Evolutionary conservation across 2,797 vertebrate species (phyloP).

Genomic region (Taeniopygia guttata): DNA sequence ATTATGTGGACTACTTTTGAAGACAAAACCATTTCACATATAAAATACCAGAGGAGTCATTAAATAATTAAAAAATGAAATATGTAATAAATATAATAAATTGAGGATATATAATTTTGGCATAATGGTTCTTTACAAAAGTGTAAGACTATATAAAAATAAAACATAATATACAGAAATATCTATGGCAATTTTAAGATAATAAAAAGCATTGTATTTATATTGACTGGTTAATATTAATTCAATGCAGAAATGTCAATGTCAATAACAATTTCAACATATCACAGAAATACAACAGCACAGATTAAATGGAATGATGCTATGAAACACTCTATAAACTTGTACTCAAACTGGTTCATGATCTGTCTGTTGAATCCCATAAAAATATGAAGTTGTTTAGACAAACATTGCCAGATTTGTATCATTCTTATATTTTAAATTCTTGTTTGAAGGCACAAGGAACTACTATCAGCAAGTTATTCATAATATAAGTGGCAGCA

Average conservation of each 20-base stretch:
- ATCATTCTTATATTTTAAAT: neutral
- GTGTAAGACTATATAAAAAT: neutral
- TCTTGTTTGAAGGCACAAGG: neutral
- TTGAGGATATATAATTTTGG: neutral
- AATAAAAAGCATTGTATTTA: neutral
- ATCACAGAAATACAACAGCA: neutral
- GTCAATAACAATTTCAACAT: neutral
- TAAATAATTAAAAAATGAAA: neutral
- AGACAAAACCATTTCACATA: neutral
- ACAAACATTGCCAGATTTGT: neutral
- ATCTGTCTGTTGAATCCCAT: neutral
- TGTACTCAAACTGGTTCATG: accelerated
- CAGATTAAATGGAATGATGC: neutral
- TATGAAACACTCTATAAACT: neutral
- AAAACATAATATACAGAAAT: neutral
- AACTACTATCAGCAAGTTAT: neutral
- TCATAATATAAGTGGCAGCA: neutral
- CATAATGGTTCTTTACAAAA: neutral
- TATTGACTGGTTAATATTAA: neutral
- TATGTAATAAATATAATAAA: neutral
- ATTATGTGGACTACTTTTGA: neutral
- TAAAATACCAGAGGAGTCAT: neutral
- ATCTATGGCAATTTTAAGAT: neutral
- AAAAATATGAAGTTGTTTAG: neutral
- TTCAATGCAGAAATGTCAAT: neutral